phyloP scores from a whole-genome alignment of 2,888 invertebrate genomes.

The Netelia virgata region DNA sequence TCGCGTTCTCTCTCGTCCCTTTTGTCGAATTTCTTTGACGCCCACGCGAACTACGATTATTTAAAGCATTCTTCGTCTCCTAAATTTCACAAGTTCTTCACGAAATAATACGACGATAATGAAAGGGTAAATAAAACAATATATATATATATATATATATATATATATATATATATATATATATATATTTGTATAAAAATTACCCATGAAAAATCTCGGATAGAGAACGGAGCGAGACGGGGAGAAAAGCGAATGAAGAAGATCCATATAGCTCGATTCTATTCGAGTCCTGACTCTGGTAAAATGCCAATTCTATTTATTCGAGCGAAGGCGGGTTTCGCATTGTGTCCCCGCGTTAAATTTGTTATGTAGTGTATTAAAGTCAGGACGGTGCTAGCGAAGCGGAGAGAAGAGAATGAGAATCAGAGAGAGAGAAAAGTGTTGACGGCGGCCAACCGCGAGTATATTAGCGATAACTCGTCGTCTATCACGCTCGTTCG shows the following conservation, averaged over 20 bases:
- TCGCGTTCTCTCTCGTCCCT: no score
- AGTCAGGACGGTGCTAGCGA: constrained; percentile 7
- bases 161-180: no score
- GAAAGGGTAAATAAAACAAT: neutral
- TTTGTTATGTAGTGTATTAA: constrained; percentile 76
- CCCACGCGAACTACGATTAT: no score
- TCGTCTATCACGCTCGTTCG: neutral
- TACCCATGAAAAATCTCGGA: constrained; percentile 1
- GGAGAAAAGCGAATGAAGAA: constrained; percentile 64
- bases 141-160: no score
- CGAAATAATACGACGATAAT: neutral
- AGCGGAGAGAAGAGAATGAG: constrained; percentile 12
- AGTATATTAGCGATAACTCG: constrained; percentile 36
- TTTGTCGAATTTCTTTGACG: no score
- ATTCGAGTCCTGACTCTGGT: constrained; percentile 82
- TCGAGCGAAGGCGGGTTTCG: constrained; percentile 81
- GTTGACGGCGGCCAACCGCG: constrained; percentile 7
- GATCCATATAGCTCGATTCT: constrained; percentile 82
- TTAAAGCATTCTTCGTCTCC: no score
- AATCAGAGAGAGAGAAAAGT: neutral
- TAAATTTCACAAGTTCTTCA: no score
- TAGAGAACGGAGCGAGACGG: constrained; percentile 32
- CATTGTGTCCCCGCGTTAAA: constrained; percentile 83
- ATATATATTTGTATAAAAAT: neutral
- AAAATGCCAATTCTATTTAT: constrained; percentile 83